Evolutionary conservation across 1,140 invertebrate genomes (phyloP), one percentile per base, ranked within the genome.

Genomic region (Doryteuthis pealeii): DNA sequence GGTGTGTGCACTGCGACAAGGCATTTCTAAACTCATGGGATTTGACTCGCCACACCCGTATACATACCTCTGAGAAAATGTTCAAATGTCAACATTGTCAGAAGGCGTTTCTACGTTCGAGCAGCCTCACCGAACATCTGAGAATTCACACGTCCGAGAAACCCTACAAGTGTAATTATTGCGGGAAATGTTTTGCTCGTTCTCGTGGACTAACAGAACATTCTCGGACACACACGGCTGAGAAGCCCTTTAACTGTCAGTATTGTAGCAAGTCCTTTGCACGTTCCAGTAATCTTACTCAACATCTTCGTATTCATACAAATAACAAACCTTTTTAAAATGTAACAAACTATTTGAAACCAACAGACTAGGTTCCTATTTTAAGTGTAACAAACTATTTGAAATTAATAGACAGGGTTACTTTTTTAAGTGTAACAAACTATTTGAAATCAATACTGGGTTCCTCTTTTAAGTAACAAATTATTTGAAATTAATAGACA

Each of bases 131-230:
- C 1, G 73, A 85, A 30, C 87, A 88, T 79, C 74, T 83, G 26
- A 78, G 88, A 33, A 89, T 85, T 1, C 87, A 88, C 74, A 88
- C 87, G 10, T 84, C 84, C 45, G 84, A 86, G 65, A 89, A 88
- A 78, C 87, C 87, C 0, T 89, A 85, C 75, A 80, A 81, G 5
- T 88, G 87, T 74, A 62, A 72, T 18, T 74, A 79, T n/a, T 88
- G 87, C 76, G 81, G 79, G 43, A 88, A 89, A 76, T 84, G 87
- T 5, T 88, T 89, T 79, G 87, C 86, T 72, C 78, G 86, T 18
- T 80, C 84, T 10, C 87, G 82, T 15, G 89, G 87, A 58, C 80
- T 88, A n/a, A 83, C 85, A 68, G 82, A 84, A 26, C 87, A 88
- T 70, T 76, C 71, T n/a, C 74, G 66, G 26, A 66, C 65, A 1